Percentiles rank a stretch among this genome's conserved stretches.
Evolutionary conservation across 2,888 invertebrate genomes (phyloP).

Genomic region (Meloe dianella): DNA sequence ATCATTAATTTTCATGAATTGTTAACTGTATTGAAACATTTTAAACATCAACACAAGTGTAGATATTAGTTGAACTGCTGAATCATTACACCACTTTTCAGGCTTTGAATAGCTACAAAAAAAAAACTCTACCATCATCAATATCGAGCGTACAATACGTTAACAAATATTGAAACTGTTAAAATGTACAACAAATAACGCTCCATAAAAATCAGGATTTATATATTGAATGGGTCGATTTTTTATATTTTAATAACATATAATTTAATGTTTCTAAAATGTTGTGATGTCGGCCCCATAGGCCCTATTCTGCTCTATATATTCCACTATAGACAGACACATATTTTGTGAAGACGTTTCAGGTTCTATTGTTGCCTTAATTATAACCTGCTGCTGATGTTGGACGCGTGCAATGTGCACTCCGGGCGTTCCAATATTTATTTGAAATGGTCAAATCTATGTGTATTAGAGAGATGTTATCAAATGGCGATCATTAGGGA

Average conservation of each 20-base stretch:
- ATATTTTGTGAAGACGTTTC: slow-evolving; percentile 13
- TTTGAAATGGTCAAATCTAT: slow-evolving; percentile 20
- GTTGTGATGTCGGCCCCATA: slow-evolving; percentile 51
- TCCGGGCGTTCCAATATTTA: slow-evolving; percentile 27
- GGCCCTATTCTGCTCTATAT: slow-evolving; percentile 50
- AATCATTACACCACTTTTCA: slow-evolving; percentile 31
- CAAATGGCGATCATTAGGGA: slow-evolving; percentile 29
- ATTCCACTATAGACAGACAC: slow-evolving; percentile 19
- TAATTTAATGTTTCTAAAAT: slow-evolving; percentile 54
- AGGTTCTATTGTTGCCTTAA: slow-evolving; percentile 52
- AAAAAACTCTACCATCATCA: slow-evolving; percentile 7
- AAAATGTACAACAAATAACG: background rate
- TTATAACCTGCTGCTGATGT: slow-evolving; percentile 46
- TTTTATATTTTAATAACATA: slow-evolving; percentile 53
- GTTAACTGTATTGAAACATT: background rate
- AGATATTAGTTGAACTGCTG: slow-evolving; percentile 31
- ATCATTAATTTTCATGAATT: background rate
- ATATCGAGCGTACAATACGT: background rate
- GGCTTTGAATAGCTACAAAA: background rate
- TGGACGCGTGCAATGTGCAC: slow-evolving; percentile 39
- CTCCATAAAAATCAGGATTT: background rate
- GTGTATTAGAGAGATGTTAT: slow-evolving; percentile 26
- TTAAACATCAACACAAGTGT: background rate
- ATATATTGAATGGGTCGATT: slow-evolving; percentile 38
- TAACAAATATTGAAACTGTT: background rate